Evolutionary conservation across 2,888 invertebrate genomes (phyloP), one percentile per base, ranked within the genome.

Genomic region (Yponomeuta plumbellus): DNA sequence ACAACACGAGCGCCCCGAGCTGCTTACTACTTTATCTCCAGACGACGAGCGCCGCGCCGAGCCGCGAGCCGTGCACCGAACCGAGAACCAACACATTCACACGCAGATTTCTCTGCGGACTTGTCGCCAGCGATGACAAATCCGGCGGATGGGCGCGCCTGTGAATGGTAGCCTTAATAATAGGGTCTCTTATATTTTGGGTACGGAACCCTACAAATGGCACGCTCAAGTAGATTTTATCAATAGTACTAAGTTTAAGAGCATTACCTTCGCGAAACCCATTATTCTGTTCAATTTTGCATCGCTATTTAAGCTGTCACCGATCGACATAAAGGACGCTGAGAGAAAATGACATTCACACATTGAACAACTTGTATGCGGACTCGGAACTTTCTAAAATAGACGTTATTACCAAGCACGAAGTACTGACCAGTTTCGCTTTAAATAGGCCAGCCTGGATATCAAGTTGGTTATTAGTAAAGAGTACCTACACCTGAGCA

Each of bases 401-500:
- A 17, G 44, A 52, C 13, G 44, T 17, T 52, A 17, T 52, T 17
- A 52, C 44, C 17, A 52, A 52, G 44, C 44, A 17, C 5, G 13
- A 52, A 17, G 17, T 3, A 2, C 44, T 52, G 17, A 52, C 44
- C 44, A 5, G 44, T 17, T 52, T 52, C 44, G 13, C 17, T 52
- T 52, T 52, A 52, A 52, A 52, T 52, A 17, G 44, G 44, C 44
- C 26, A 26, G 44, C 44, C 44, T 52, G 13, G 1, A 69, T 70
- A 70, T 71, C 72, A 74, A 71, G 71, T 73, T 71, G 69, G 72
- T 67, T 71, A 72, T 71, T 69, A 72, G 70, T 64, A 70, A 70
- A 68, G 70, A 66, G 66, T 70, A 71, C 0, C 34, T 34, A 34
- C 72, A 76, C 88, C 89, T 89, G 89, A 86, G 76, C 83, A 88